Conservation (phyloP, 2,888 invertebrate genomes). For the Trachelus troglodyta region DNA sequence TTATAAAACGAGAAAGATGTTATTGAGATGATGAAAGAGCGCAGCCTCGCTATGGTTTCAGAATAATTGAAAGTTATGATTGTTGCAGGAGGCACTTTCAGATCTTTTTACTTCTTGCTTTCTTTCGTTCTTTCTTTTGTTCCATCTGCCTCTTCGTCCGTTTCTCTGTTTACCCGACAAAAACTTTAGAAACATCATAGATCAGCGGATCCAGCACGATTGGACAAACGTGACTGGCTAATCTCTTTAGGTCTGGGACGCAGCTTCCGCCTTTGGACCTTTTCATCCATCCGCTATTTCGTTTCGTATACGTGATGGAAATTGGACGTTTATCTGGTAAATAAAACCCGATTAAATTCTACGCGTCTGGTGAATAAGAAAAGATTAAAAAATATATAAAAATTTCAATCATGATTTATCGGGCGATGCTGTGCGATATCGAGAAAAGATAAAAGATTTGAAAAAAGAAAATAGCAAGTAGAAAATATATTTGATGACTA, state of each 20-base stretch:
- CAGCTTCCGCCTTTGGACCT: too few relatives aligned
- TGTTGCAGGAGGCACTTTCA: constrained; percentile 12
- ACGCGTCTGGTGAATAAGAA: too few relatives aligned
- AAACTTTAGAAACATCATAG: not conserved
- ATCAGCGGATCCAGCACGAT: not conserved
- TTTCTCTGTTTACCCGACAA: not conserved
- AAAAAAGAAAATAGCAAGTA: too few relatives aligned
- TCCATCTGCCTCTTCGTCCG: not conserved
- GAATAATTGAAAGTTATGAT: constrained; percentile 51
- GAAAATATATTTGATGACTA: not conserved
- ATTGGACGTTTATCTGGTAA: not conserved
- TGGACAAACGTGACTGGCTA: not conserved
- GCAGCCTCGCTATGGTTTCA: constrained; percentile 30
- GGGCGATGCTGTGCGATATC: too few relatives aligned
- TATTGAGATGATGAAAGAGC: constrained; percentile 48
- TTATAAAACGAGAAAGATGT: constrained; percentile 33
- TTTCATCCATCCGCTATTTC: not conserved
- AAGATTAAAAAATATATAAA: not conserved
- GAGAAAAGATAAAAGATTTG: too few relatives aligned
- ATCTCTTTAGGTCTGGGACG: not conserved
- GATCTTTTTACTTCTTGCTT: not conserved
- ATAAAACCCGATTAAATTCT: too few relatives aligned
- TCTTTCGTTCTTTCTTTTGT: not conserved
- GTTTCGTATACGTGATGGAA: not conserved
- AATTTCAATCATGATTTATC: not conserved